Percentiles rank a stretch among this genome's conserved stretches.
Evolutionary conservation across 2,113 vertebrate genomes (phyloP).

Genomic region (Zosterops lateralis): DNA sequence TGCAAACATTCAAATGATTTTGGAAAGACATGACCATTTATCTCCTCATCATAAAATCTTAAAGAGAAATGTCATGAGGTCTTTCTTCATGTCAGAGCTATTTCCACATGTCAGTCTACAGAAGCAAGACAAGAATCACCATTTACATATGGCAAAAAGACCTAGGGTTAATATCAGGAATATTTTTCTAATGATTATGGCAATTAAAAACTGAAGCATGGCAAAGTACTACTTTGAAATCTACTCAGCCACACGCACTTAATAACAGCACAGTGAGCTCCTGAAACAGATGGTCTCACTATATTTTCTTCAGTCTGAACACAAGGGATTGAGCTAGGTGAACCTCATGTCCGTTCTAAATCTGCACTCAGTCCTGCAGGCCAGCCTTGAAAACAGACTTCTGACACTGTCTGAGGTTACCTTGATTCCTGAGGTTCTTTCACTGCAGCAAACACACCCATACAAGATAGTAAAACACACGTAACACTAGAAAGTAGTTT

Average conservation of each 20-base stretch:
- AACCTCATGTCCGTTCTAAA: background rate
- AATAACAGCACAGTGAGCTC: background rate
- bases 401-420: background rate
- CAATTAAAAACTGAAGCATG: background rate
- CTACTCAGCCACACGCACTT: background rate
- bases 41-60: background rate
- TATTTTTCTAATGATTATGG: background rate
- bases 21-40: background rate
- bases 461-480: rapidly evolving
- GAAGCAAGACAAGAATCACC: background rate
- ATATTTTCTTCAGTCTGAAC: background rate
- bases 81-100: background rate
- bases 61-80: background rate
- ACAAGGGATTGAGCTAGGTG: background rate
- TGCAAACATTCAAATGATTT: background rate
- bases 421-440: background rate
- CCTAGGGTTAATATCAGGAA: background rate
- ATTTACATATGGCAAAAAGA: background rate
- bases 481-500: background rate
- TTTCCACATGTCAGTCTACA: background rate
- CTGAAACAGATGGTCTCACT: background rate
- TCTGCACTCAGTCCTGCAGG: background rate
- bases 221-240: background rate
- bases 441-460: background rate
- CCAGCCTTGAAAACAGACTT: background rate